Evolutionary conservation across 2,888 invertebrate genomes (phyloP).

Genomic region (Empis stercorea): DNA sequence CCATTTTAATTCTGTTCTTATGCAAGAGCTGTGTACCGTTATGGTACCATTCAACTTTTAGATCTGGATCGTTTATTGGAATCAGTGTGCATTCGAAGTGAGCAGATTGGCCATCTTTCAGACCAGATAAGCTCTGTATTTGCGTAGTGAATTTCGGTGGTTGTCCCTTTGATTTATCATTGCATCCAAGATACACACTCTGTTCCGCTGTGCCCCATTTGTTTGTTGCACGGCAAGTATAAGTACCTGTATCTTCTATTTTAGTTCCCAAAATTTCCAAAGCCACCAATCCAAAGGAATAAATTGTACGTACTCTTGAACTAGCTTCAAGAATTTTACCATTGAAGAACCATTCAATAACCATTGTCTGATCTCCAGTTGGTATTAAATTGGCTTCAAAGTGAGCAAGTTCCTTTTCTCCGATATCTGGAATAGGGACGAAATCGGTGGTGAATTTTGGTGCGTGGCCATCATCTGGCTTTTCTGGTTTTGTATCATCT

Average conservation of each 20-base stretch:
- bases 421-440: constrained; percentile 66
- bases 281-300: constrained; percentile 96
- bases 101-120: constrained; percentile 86
- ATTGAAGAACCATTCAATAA: constrained; percentile 93
- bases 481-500: constrained; percentile 52
- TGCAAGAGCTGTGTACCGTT: constrained; percentile 82
- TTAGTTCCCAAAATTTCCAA: constrained; percentile 91
- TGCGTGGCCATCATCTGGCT: constrained; percentile 68
- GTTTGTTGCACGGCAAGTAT: constrained; percentile 79
- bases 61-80: constrained; percentile 85
- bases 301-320: constrained; percentile 82
- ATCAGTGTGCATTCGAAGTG: constrained; percentile 91
- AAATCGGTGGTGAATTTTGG: constrained; percentile 83
- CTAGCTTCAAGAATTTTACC: constrained; percentile 77
- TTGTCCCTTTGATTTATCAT: constrained; percentile 73
- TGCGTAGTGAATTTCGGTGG: constrained; percentile 82
- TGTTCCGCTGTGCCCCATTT: constrained; percentile 82
- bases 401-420: constrained; percentile 93
- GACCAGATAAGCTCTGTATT: constrained; percentile 65
- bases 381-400: constrained; percentile 95
- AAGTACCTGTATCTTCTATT: constrained; percentile 81
- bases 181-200: constrained; percentile 66
- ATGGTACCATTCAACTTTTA: constrained; percentile 95
- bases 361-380: constrained; percentile 85
- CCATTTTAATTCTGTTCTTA: constrained; percentile 81